Base-by-base conservation (phyloP, 2,888 invertebrate genomes). In the Agelastica alni region DNA sequence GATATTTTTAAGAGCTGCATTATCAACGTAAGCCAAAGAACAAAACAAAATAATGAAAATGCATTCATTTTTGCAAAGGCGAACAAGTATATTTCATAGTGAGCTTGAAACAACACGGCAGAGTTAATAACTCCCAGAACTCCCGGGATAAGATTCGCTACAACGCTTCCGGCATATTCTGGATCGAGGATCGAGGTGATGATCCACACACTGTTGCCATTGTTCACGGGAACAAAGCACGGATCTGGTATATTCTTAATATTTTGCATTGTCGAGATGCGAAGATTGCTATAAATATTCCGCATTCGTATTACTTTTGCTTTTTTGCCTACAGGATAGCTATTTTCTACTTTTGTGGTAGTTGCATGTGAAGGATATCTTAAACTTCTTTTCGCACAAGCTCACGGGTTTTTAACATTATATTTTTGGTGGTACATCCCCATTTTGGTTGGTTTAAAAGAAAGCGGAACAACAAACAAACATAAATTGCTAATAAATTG, bases 61-160 rank as follows among this genome's bases (percentile, higher is more conserved):
- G 71, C 71, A 71, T 72, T 73, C 73, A 68, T 71, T 72, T 71
- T 66, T 63, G 62, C 63, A 70, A 67, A 68, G 49, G 63, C 62
- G 70, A 67, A 68, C 68, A 68, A 67, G 70, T 67, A 63, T 60
- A 61, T 66, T 66, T 61, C 60, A 64, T 69, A 63, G 62, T 63
- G 59, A 63, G 53, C 53, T 12, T 20, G 37, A 18, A 37, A 20
- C 65, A 67, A 62, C 60, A 65, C 63, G 62, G 66, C 68, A 66
- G 65, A 61, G 64, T 65, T 70, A 72, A 72, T 71, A 67, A 69
- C 64, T 67, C 63, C 46, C 49, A 28, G 51, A 51, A 51, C 39
- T 45, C 54, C 63, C 67, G 70, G 67, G 69, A 70, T 71, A 67
- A 65, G 63, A 69, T 71, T 68, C 70, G 68, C 66, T 68, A 64